Base-by-base conservation (phyloP, 2,113 vertebrate species). In the Zosterops borbonicus region DNA sequence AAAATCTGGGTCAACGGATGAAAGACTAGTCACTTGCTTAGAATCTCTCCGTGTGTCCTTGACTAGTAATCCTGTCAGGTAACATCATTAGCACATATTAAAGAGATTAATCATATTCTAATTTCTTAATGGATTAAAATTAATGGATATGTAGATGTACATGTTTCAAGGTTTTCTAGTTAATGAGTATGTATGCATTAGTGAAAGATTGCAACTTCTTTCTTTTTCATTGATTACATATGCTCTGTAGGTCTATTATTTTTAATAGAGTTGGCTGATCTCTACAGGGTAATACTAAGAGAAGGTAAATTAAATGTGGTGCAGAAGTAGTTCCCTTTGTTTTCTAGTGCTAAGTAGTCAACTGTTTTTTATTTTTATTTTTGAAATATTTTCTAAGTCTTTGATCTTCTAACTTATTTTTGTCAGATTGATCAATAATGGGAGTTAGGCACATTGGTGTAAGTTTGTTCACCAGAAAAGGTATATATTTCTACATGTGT, bases 31-130 rank as follows among this genome's bases (percentile, higher is more conserved):
- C 95, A 98, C 97, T 69, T 99, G 98, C 96, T 96, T 99, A 73
- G 99, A 99, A 94, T 99, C 99, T 55, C 98, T 99, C 52, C 98
- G 99, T 5, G 99, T 99, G 33, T 99, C 99, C 76, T 98, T 99
- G 90, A 99, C 99, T 95, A 99, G 99, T 97, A 99, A 99, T 95
- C 99, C 99, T 95, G 99, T 99, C 98, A 99, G 99, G 99, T 99
- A 99, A 53, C 17, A 44, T 74, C 29, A 73, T 87, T 56, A 93
- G 69, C 58, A 53, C 52, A 52, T 91, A 46, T 58, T 96, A 35
- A 44, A 79, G 74, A 92, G 68, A 89, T 91, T 87, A 94, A 91
- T 59, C 68, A 84, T 78, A 31, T 74, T 78, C 63, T 95, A 80
- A 77, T 73, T 94, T 94, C 52, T 80, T 90, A 85, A 75, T 76